Evolutionary conservation across 2,113 vertebrate species (phyloP), one percentile per base, ranked within the genome.

Genomic region (Andinoacara biseriatus): DNA sequence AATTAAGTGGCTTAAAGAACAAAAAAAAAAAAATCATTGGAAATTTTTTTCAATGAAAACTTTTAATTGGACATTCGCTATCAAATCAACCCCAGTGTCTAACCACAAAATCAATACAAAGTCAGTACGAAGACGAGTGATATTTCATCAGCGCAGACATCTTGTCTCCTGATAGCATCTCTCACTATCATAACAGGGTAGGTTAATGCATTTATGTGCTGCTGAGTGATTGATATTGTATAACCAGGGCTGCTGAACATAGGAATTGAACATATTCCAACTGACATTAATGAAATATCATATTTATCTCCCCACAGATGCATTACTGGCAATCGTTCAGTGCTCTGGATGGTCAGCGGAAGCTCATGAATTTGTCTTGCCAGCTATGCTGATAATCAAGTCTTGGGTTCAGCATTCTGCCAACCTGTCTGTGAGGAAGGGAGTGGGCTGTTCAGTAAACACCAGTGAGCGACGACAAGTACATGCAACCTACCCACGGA

Each of bases 41-140:
- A 74, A 2, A n/a, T 0, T 33, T 29, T 58, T 65, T 84, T 26
- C n/a, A 84, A 76, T 77, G 49, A 87, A 89, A 88, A 79, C 54
- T 85, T 87, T 88, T 86, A 69, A 83, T 56, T 58, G 26, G 33
- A 77, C 58, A 84, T 91, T 78, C 61, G 74, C 81, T 74, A 80
- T 92, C 77, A 81, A 90, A 87, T 85, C 76, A 15, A 81, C 46
- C 38, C 58, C 72, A 40, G n/a, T 49, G 1, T 58, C 76, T 80
- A 85, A 91, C 72, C 78, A n/a, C 74, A 89, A 85, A 92, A 89
- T 93, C 90, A 85, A 93, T 92, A 76, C 67, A 78, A 89, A 91
- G 85, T 91, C 85, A 90, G 81, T 91, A 86, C 26, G 3, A 31
- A 24, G 74, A 76, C 52, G 62, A 83, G 31, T n/a, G 79, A 85